Base-by-base conservation (phyloP, 2,888 invertebrate species). In the Drosophila yooni region DNA sequence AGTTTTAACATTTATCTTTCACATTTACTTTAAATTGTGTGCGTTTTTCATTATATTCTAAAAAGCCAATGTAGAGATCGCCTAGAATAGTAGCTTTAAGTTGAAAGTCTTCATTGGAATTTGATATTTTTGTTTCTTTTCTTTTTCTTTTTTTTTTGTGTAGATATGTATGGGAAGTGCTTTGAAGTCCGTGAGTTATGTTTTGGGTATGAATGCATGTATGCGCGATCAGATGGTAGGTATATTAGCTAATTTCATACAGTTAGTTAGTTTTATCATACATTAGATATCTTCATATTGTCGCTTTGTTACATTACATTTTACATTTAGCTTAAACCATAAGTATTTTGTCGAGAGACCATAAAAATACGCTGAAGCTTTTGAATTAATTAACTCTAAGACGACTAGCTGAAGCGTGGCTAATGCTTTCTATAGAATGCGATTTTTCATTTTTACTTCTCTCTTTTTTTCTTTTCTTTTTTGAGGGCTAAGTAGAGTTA, bases 221-320 rank as follows among this genome's bases (percentile, higher is more conserved):
- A 56, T 83, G 54, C 63, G 61, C 75, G 43, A 60, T 57, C 53
- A 56, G 63, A 67, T 72, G 82, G 33, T 78, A 54, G 31, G 33
- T 53, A 52, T 66, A 69, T 71, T 78, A 66, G 53, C 74, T 80
- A 72, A 62, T 70, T 88, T 67, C 62, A 52, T 79, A 80, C 62
- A 79, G 52, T 69, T 59, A 74, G 68, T 79, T 79, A 61, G 62
- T 81, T 57, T 79, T 87, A 89, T 89, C 64, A 74, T 89, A 89
- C 88, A 88, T 71, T 66, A 75, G 70, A 83, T 83, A 89, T 75
- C 68, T 75, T 85, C 82, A 89, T 84, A 84, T 84, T 84, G 83
- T 84, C 83, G 88, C 74, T 83, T 89, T 89, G 88, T 86, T 86
- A 90, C 89, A 83, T 88, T 83, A 82, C 83, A 83, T 74, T 90